Evolutionary conservation across 2,113 vertebrate species (phyloP), one percentile per base, ranked within the genome.

Genomic region (Buteo buteo): DNA sequence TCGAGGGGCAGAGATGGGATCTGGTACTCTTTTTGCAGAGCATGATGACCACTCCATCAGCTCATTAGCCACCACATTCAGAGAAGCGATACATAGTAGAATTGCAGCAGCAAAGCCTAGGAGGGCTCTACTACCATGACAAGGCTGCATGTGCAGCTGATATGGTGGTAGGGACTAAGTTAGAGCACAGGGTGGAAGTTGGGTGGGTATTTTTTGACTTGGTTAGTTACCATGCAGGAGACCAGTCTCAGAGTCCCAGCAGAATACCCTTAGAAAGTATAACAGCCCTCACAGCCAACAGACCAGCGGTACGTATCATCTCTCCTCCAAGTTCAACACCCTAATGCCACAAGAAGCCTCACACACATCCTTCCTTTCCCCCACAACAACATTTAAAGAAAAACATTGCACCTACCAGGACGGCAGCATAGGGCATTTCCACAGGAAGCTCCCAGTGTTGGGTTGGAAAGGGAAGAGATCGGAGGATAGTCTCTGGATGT

Each of bases 91-190:
- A 10, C 9, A 36, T 2, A 82, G 36, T 6, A 67, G 25, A 79
- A 54, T 3, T 54, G 16, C 6, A 3, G 12, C 59, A 69, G 24
- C 74, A 58, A 76, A 88, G 7, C 11, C 40, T 20, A 15, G 31
- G 13, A 45, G 24, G 8, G 5, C 8, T 67, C 45, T 49, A 18
- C 32, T 50, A 24, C 18, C 22, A 38, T 2, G 1, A 9, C 7
- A 77, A 59, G 10, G 29, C 20, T 73, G 28, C 58, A 31, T 0
- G 0, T 15, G 3, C 7, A 65, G 12, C n/a, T 83, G 25, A 18
- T 7, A 14, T 11, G 7, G 26, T 25, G 79, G 10, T 11, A 31
- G 28, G 9, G 13, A n/a, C 13, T 31, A 58, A 72, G 25, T 18
- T 28, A 34, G 22, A 50, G 8, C 36, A 70, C 38, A 36, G 5